A percentile compares a stretch with the other conserved stretches of the same genome.
phyloP scores from a whole-genome alignment of 2,113 vertebrate species.

The Arenaria interpres region DNA sequence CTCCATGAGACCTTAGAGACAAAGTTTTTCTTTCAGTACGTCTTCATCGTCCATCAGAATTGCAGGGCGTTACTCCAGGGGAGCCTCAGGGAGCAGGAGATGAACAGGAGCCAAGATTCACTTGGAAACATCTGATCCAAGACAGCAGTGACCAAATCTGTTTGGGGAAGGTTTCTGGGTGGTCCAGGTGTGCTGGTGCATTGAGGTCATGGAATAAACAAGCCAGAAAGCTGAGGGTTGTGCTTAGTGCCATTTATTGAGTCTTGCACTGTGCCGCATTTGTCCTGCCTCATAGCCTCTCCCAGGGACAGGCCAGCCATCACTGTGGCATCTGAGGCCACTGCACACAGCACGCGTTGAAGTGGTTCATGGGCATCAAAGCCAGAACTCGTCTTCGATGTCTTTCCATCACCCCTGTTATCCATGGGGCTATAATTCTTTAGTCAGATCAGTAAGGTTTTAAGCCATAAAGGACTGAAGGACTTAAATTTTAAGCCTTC shows the following conservation, averaged over 20 bases:
- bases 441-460: background rate
- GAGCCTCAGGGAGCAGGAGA: background rate
- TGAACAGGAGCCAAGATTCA: background rate
- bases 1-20: background rate
- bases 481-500: background rate
- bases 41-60: background rate
- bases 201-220: background rate
- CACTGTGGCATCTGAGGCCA: fast-evolving
- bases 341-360: background rate
- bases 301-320: background rate
- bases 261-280: fast-evolving
- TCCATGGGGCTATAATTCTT: background rate
- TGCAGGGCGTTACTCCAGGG: background rate
- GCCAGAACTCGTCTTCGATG: background rate
- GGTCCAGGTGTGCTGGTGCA: background rate
- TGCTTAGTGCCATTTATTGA: background rate
- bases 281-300: background rate
- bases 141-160: background rate
- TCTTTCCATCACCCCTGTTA: background rate
- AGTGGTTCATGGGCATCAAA: background rate
- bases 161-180: background rate
- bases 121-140: background rate
- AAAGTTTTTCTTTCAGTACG: background rate
- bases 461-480: background rate
- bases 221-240: background rate